Percentiles rank a stretch among this genome's conserved stretches.
phyloP scores from a whole-genome alignment of 2,113 vertebrate species.

The Syngnathoides biaculeatus region DNA sequence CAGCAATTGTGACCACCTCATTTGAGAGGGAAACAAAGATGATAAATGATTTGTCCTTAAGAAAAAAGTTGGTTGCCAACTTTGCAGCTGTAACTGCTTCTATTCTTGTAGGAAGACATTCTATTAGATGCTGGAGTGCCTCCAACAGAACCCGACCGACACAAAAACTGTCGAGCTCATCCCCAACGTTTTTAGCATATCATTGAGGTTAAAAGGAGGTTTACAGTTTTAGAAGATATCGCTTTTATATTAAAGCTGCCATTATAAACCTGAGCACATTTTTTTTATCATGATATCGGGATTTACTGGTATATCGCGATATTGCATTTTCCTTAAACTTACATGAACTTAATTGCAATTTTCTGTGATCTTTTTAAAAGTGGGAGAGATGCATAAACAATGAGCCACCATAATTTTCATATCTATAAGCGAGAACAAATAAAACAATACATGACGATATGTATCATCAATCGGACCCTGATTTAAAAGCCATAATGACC shows the following conservation, averaged over 20 bases:
- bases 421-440: not conserved
- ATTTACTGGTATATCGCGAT: no score
- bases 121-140: not conserved
- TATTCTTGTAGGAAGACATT: not conserved
- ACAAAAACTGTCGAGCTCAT: not conserved
- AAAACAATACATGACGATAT: constrained; percentile 8
- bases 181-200: not conserved
- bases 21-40: constrained; percentile 4
- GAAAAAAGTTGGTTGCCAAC: not conserved
- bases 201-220: not conserved
- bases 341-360: no score
- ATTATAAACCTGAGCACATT: no score
- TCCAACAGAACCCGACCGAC: not conserved
- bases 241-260: no score
- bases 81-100: not conserved
- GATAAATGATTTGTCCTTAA: not conserved
- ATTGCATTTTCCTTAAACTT: no score
- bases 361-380: not conserved
- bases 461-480: not conserved
- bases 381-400: not conserved
- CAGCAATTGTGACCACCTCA: constrained; percentile 9
- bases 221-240: no score
- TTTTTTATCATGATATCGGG: no score
- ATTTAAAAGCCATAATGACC: constrained; percentile 13
- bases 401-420: not conserved